phyloP scores from a whole-genome alignment of 2,797 vertebrate species.

The Onychomys leucogaster region DNA sequence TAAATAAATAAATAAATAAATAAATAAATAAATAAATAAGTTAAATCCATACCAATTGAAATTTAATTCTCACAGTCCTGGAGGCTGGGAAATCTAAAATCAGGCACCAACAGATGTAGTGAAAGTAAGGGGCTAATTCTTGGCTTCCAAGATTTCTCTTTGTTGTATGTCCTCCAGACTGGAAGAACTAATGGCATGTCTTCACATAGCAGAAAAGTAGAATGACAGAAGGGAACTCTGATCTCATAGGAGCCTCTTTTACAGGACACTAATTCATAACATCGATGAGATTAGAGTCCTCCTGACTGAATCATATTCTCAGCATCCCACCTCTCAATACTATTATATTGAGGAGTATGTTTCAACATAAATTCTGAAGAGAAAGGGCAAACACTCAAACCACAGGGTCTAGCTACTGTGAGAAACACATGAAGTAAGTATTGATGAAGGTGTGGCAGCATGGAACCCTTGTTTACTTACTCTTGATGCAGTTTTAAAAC shows the following conservation, averaged over 20 bases:
- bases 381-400: neutral
- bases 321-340: neutral
- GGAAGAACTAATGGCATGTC: neutral
- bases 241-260: neutral
- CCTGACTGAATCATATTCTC: neutral
- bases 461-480: neutral
- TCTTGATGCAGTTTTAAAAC: neutral
- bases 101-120: neutral
- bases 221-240: neutral
- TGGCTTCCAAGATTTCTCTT: neutral
- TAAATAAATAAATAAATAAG: neutral
- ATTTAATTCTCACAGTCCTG: neutral
- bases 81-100: neutral
- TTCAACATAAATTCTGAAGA: neutral
- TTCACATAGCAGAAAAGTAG: neutral
- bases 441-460: neutral
- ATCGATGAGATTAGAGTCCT: neutral
- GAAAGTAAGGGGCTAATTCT: neutral
- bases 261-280: neutral
- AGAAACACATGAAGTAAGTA: neutral
- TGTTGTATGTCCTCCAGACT: neutral
- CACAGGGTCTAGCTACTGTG: neutral
- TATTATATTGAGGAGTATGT: neutral
- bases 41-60: neutral
- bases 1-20: neutral